Conservation (phyloP, 1,140 invertebrate species). For the Ostrea denselamellosa region DNA sequence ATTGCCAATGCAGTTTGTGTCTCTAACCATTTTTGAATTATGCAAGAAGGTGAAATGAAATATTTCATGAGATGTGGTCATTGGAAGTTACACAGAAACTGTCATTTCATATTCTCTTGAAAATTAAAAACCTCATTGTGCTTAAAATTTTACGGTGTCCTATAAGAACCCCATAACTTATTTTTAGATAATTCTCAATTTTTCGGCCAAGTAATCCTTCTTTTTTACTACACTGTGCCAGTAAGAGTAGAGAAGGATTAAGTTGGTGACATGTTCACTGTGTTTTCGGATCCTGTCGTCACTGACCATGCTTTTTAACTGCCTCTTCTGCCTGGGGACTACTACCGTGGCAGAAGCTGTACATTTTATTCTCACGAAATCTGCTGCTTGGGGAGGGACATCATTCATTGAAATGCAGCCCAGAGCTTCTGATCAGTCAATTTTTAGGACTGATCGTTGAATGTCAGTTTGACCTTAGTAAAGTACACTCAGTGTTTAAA, state of each 20-base stretch:
- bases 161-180: neutral
- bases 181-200: conserved; percentile 24
- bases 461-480: neutral
- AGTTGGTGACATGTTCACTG: neutral
- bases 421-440: neutral
- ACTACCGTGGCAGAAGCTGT: neutral
- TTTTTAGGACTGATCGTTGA: neutral
- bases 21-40: neutral
- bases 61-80: neutral
- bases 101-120: neutral
- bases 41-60: neutral
- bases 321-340: neutral
- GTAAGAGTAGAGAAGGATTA: neutral
- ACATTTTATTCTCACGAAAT: neutral
- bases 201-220: conserved; percentile 14
- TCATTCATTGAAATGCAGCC: neutral
- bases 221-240: conserved; percentile 17
- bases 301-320: conserved; percentile 18
- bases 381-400: neutral
- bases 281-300: neutral
- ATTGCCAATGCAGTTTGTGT: neutral
- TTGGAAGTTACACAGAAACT: neutral
- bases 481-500: neutral
- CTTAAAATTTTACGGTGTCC: neutral
- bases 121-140: neutral